Percentiles rank a stretch among this genome's conserved stretches.
Evolutionary conservation across 2,797 vertebrate genomes (phyloP).

Genomic region (Sardinella longiceps): DNA sequence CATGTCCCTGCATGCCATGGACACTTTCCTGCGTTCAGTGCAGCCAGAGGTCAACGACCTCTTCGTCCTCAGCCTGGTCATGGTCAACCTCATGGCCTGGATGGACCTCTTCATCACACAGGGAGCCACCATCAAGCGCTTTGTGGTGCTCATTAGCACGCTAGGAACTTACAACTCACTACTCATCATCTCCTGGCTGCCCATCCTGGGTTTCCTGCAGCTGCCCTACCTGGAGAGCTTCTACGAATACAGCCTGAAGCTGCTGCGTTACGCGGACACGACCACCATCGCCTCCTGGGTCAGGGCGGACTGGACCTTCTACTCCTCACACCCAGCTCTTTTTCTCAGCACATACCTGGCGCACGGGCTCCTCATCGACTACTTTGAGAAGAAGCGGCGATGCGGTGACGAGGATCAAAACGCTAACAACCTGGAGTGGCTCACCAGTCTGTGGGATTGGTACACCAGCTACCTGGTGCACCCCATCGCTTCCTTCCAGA

Average conservation of each 20-base stretch:
- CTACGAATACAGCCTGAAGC: constrained; percentile 93
- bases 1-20: constrained; percentile 92
- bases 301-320: constrained; percentile 96
- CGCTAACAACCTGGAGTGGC: constrained; percentile 93
- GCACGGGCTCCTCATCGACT: constrained; percentile 92
- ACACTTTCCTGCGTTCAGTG: constrained; percentile 91
- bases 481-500: constrained; percentile 90
- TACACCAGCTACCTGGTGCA: constrained; percentile 94
- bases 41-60: constrained; percentile 98
- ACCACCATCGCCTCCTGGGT: constrained; percentile 92
- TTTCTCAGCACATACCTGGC: constrained; percentile 95
- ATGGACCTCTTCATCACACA: constrained; percentile 99
- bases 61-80: constrained; percentile 93
- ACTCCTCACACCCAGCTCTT: constrained; percentile 94
- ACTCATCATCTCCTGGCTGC: constrained; percentile 95
- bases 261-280: constrained; percentile 93
- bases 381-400: constrained; percentile 93
- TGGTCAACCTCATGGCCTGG: constrained; percentile 97
- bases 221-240: constrained; percentile 92
- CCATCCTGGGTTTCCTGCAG: constrained; percentile 92
- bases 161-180: constrained; percentile 97
- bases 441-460: constrained; percentile 98
- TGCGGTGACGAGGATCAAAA: constrained; percentile 84
- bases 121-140: constrained; percentile 95
- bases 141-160: constrained; percentile 97